Conservation (phyloP, 1,140 invertebrate species). For the Drosophila parvula region DNA sequence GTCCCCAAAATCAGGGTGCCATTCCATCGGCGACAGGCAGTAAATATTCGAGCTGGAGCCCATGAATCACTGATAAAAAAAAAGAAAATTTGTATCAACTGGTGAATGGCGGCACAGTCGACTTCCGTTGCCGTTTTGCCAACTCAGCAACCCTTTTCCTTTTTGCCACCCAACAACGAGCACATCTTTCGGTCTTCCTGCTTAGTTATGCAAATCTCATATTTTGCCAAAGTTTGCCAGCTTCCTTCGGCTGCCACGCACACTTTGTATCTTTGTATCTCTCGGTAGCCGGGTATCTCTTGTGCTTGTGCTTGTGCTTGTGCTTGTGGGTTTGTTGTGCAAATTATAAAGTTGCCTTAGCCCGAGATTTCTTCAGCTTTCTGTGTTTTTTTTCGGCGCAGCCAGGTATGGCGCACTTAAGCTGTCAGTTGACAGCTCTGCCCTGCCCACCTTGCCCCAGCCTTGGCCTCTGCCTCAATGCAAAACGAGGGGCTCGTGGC, state of each 20-base stretch:
- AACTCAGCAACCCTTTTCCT: conserved; percentile 3
- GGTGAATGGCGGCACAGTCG: conserved; percentile 21
- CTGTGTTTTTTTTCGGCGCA: background rate
- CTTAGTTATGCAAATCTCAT: conserved; percentile 73
- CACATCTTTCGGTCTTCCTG: conserved; percentile 18
- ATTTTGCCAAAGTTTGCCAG: conserved; percentile 58
- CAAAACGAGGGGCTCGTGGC: background rate
- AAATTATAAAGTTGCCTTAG: conserved; percentile 61
- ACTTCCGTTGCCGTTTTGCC: conserved; percentile 27
- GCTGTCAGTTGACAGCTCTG: conserved; percentile 1
- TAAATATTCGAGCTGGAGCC: conserved; percentile 20
- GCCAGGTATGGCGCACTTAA: conserved; percentile 12
- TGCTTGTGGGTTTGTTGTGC: conserved; percentile 20
- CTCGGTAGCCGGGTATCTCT: conserved; percentile 5
- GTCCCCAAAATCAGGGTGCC: background rate
- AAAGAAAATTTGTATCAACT: conserved; percentile 31
- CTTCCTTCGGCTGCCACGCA: conserved; percentile 15
- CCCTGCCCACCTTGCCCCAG: background rate
- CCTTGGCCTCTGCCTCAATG: background rate
- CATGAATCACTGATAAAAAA: conserved; percentile 43
- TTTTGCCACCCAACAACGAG: too few species aligned
- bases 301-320: background rate
- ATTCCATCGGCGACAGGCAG: conserved; percentile 11
- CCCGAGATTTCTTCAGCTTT: background rate
- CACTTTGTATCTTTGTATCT: background rate